Conservation (phyloP, 2,888 invertebrate species). For the Sarcophaga rosellei region DNA sequence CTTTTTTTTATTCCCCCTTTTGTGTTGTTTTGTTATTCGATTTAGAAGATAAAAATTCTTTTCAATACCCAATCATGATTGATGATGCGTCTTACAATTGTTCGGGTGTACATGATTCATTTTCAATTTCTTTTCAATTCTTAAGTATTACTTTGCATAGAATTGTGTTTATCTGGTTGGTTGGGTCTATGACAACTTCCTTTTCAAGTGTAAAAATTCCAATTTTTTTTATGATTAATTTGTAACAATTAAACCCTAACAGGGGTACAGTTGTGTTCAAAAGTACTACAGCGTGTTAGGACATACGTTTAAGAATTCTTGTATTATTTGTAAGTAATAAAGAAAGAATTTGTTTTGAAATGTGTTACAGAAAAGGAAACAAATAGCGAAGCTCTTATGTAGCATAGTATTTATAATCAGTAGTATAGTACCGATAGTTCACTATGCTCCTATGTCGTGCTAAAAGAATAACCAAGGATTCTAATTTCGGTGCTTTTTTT, state of each 20-base stretch:
- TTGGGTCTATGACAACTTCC: constrained; percentile 42
- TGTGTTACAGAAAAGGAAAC: no score
- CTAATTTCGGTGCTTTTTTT: no score
- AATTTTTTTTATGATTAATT: constrained; percentile 32
- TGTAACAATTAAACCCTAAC: constrained; percentile 28
- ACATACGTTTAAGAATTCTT: no score
- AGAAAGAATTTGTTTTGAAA: no score
- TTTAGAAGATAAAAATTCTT: constrained; percentile 18
- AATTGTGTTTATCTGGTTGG: neutral
- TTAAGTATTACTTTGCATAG: constrained; percentile 4
- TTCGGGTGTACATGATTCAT: neutral
- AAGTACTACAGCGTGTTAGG: neutral
- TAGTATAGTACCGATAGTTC: no score
- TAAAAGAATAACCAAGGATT: no score
- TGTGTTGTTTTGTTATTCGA: constrained; percentile 1
- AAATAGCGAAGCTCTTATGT: no score
- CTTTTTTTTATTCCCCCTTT: no score
- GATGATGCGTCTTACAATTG: constrained; percentile 15
- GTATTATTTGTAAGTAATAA: no score
- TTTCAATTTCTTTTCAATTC: neutral
- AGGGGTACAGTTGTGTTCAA: constrained; percentile 28
- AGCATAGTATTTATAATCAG: no score
- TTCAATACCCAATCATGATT: constrained; percentile 10
- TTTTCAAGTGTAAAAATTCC: constrained; percentile 24
- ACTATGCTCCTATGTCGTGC: no score